phyloP scores from a whole-genome alignment of 2,797 vertebrate genomes.

The Bradypodion pumilum region DNA sequence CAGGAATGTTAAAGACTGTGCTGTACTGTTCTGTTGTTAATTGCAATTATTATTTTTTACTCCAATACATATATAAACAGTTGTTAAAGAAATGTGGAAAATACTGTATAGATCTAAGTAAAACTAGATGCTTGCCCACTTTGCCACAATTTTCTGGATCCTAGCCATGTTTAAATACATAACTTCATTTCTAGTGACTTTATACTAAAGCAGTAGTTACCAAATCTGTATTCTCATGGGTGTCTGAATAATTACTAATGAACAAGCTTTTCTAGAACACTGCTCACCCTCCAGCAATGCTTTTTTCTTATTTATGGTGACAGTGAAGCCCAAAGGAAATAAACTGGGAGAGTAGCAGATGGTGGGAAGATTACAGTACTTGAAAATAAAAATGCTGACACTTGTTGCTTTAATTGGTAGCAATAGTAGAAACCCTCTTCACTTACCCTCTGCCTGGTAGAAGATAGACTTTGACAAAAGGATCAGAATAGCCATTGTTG shows the following conservation, averaged over 20 bases:
- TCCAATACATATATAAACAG: too few relatives aligned
- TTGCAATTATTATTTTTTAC: too few relatives aligned
- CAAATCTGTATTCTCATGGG: background rate
- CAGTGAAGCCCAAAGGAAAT: background rate
- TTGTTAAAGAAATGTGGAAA: too few relatives aligned
- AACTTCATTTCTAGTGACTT: background rate
- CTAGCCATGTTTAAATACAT: background rate
- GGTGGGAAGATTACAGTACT: background rate
- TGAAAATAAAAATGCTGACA: background rate
- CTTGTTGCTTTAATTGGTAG: background rate
- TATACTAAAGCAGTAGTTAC: background rate
- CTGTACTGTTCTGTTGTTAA: too few relatives aligned
- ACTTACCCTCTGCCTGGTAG: slow-evolving; percentile 98
- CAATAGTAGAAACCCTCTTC: slow-evolving; percentile 1
- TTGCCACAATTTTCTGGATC: background rate
- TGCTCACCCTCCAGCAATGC: background rate
- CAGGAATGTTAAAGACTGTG: background rate
- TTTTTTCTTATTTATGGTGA: background rate
- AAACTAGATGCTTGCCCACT: background rate
- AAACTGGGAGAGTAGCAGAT: background rate
- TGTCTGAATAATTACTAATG: background rate
- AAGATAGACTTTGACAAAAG: slow-evolving; percentile 98
- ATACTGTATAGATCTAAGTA: background rate
- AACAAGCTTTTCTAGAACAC: background rate
- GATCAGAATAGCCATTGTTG: slow-evolving; percentile 96